Conservation (phyloP, 2,113 vertebrate genomes). For the Psittacara wagleri region DNA sequence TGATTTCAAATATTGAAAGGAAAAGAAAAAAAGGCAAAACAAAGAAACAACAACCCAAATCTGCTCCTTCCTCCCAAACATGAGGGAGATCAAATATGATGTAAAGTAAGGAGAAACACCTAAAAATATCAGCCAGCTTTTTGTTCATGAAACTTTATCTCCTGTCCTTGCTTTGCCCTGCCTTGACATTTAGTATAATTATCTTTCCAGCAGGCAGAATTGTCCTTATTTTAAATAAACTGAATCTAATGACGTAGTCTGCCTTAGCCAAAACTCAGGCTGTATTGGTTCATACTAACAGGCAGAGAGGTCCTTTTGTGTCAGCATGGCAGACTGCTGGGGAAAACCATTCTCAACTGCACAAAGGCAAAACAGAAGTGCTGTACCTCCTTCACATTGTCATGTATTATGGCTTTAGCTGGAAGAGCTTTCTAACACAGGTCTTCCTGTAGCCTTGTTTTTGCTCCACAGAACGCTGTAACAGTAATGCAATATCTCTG, state of each 20-base stretch:
- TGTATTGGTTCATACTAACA: background rate
- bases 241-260: background rate
- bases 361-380: background rate
- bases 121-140: constrained; percentile 63
- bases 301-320: background rate
- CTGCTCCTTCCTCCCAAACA: background rate
- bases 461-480: background rate
- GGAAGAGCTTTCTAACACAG: background rate
- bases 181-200: constrained; percentile 64
- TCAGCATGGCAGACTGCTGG: background rate
- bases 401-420: background rate
- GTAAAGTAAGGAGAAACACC: background rate
- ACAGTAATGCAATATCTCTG: constrained; percentile 26
- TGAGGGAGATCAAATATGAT: background rate
- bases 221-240: constrained; percentile 58
- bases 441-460: background rate
- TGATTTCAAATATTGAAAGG: background rate
- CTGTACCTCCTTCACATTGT: constrained; percentile 16
- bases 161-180: constrained; percentile 56
- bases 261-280: background rate
- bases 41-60: background rate
- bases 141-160: constrained; percentile 50
- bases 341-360: background rate
- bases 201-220: constrained; percentile 67
- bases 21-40: background rate